phyloP scores from a whole-genome alignment of 2,113 vertebrate genomes.

The Halcyon senegalensis region DNA sequence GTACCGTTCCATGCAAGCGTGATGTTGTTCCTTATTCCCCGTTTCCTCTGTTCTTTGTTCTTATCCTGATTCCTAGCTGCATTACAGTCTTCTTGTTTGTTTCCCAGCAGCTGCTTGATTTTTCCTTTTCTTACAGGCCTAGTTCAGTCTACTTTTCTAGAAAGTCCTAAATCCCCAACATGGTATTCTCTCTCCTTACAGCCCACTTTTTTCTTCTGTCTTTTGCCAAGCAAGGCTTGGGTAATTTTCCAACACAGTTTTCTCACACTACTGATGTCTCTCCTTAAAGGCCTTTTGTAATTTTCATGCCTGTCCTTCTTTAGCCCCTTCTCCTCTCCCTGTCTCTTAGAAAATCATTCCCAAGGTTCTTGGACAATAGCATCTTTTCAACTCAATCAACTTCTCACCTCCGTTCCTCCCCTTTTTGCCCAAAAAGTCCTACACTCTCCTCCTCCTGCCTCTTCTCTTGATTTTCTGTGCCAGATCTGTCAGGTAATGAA shows the following conservation, averaged over 20 bases:
- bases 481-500: neutral
- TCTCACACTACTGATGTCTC: neutral
- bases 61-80: neutral
- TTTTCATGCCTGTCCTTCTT: neutral
- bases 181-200: slow-evolving; percentile 11
- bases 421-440: neutral
- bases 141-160: neutral
- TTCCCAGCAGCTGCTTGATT: neutral
- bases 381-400: neutral
- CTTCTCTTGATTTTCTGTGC: neutral
- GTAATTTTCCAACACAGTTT: slow-evolving; percentile 11
- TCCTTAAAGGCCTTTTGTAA: neutral
- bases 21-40: neutral
- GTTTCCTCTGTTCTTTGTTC: neutral
- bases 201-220: neutral
- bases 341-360: neutral
- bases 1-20: neutral
- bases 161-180: slow-evolving; percentile 2
- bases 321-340: neutral
- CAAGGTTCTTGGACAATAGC: neutral
- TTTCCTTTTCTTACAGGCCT: neutral
- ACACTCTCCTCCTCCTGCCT: neutral
- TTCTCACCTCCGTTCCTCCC: neutral
- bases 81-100: neutral
- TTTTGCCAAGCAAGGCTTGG: neutral